These are phyloP conservation scores for Nothoprocta perdicaria DNA, from an alignment of 2,113 vertebrate genomes.

Conservation along the genomic window DNA sequence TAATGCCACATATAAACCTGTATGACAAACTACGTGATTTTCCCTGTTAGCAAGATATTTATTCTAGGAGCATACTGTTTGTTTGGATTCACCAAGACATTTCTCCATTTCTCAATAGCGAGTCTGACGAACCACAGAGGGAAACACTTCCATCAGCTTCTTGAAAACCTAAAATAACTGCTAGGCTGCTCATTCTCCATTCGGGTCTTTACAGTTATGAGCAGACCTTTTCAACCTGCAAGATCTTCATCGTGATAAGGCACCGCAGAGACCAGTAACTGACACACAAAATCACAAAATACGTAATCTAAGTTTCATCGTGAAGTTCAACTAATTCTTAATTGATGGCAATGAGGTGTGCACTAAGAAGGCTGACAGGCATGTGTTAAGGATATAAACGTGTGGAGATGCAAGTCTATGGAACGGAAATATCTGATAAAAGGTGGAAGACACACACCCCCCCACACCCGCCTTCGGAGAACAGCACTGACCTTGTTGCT, in stretches of 20 bases:
- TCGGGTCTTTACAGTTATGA: not conserved
- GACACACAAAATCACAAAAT: not conserved
- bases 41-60: not conserved
- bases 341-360: not conserved
- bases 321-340: not conserved
- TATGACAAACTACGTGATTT: not conserved
- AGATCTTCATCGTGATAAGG: not conserved
- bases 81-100: not conserved
- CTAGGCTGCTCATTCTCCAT: not conserved
- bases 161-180: not conserved
- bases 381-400: not conserved
- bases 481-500: slow-evolving; percentile 87
- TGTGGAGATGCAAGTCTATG: not conserved
- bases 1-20: not conserved
- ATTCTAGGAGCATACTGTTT: not conserved
- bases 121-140: not conserved
- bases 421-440: not conserved
- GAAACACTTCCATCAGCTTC: not conserved
- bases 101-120: not conserved
- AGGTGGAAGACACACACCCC: not conserved
- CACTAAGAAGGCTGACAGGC: not conserved
- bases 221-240: not conserved
- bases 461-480: not conserved
- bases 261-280: not conserved
- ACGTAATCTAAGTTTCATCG: not conserved